Percentiles rank a stretch among this genome's conserved stretches.
Conservation (phyloP, 2,113 vertebrate genomes). For the Ptychochromis oligacanthus region DNA sequence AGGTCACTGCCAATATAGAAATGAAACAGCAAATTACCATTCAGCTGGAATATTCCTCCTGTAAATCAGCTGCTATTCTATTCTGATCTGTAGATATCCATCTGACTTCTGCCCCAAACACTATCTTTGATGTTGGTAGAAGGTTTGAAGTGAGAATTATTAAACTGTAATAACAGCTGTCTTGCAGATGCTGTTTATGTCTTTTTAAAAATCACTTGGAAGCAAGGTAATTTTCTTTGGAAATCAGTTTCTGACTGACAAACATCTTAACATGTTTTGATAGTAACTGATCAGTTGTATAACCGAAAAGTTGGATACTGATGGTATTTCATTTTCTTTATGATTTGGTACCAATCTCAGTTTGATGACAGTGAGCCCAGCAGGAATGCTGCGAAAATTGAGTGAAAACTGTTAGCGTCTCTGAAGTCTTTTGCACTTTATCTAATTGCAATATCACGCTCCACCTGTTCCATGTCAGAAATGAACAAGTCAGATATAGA, state of each 20-base stretch:
- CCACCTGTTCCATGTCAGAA: background rate
- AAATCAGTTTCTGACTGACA: conserved; percentile 33
- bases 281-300: conserved; percentile 29
- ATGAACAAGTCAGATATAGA: background rate
- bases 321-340: conserved; percentile 11
- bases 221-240: conserved; percentile 5
- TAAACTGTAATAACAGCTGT: conserved; percentile 44
- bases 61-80: conserved; percentile 49
- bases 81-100: conserved; percentile 44
- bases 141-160: conserved; percentile 49
- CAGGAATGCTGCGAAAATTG: conserved; percentile 9
- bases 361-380: conserved; percentile 17
- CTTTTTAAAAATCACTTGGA: background rate
- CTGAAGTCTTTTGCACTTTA: background rate
- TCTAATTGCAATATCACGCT: conserved; percentile 6
- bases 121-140: conserved; percentile 61
- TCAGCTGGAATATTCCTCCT: conserved; percentile 48
- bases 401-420: conserved; percentile 6
- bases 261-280: conserved; percentile 10
- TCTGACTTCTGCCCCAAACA: conserved; percentile 48
- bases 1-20: conserved; percentile 25
- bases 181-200: background rate
- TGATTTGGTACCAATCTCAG: background rate
- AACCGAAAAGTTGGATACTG: background rate
- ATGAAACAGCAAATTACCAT: conserved; percentile 53